Evolutionary conservation across 2,797 vertebrate species (phyloP).

Genomic region (Lithobates sylvaticus): DNA sequence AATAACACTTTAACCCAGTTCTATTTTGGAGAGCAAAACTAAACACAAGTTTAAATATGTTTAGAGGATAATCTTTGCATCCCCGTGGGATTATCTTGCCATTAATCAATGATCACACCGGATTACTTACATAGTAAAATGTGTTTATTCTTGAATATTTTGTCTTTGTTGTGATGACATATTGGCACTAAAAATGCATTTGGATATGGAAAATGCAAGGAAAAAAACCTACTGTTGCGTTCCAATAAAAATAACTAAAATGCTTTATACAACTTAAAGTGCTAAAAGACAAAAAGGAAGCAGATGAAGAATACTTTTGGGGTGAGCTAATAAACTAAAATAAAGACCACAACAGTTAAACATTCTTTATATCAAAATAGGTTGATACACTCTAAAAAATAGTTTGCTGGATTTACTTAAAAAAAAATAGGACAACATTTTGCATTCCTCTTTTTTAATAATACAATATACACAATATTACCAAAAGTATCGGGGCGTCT

Average conservation of each 20-base stretch:
- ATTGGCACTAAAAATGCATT: conserved; percentile 40
- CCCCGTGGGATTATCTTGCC: conserved; percentile 10
- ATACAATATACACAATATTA: too few relatives aligned
- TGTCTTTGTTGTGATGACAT: conserved; percentile 55
- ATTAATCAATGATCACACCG: conserved; percentile 48
- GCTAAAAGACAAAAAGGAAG: conserved; percentile 40
- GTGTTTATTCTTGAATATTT: conserved; percentile 53
- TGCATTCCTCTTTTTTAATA: too few relatives aligned
- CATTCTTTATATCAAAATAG: background rate
- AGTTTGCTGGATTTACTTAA: too few relatives aligned
- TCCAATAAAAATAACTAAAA: conserved; percentile 49
- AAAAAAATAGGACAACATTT: too few relatives aligned
- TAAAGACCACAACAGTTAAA: background rate
- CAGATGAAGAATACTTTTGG: conserved; percentile 37
- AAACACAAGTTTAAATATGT: conserved; percentile 23
- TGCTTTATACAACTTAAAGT: conserved; percentile 21
- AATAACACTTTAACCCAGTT: background rate
- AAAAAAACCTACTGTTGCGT: conserved; percentile 17
- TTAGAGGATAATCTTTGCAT: conserved; percentile 7
- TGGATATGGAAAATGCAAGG: conserved; percentile 11
- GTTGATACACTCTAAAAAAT: background rate
- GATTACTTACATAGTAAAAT: conserved; percentile 41
- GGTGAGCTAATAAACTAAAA: conserved; percentile 34
- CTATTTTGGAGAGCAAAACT: conserved; percentile 30
- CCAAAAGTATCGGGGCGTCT: too few relatives aligned